Conservation (phyloP, 2,888 invertebrate species). For the Lithophane ornitopus region DNA sequence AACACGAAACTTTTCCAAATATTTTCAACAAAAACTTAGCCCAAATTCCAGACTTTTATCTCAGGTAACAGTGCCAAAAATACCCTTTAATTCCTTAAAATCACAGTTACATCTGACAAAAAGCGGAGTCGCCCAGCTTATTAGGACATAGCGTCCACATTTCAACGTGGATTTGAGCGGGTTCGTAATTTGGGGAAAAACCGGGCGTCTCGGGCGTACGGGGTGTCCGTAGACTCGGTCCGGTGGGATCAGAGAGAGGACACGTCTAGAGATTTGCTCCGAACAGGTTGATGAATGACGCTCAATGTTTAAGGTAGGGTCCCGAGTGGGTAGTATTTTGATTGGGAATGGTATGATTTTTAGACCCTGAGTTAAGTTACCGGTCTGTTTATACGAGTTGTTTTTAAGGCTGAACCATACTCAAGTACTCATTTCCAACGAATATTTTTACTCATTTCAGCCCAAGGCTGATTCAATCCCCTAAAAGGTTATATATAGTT, state of each 20-base stretch:
- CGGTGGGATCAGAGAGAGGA: conserved; percentile 65
- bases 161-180: conserved; percentile 66
- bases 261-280: conserved; percentile 71
- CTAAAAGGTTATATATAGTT: conserved; percentile 22
- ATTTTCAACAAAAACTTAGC: conserved; percentile 5
- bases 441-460: conserved; percentile 32
- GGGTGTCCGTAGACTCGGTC: conserved; percentile 50
- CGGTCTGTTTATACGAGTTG: too few species aligned
- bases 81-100: conserved; percentile 48
- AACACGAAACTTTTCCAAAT: not conserved
- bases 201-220: conserved; percentile 26
- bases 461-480: conserved; percentile 37
- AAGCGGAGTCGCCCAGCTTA: conserved; percentile 52
- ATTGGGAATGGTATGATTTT: conserved; percentile 25
- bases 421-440: conserved; percentile 29
- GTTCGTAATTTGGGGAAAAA: conserved; percentile 68
- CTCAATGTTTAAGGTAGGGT: conserved; percentile 46
- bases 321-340: conserved; percentile 11
- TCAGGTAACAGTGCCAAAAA: conserved; percentile 31
- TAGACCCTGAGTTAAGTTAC: not conserved
- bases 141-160: conserved; percentile 61
- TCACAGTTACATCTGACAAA: conserved; percentile 47
- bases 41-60: conserved; percentile 23
- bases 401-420: conserved; percentile 2
- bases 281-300: conserved; percentile 76